These are phyloP conservation scores for Chalcosyrphus nemorum DNA, from an alignment of 2,888 invertebrate species.

Conservation along the genomic window DNA sequence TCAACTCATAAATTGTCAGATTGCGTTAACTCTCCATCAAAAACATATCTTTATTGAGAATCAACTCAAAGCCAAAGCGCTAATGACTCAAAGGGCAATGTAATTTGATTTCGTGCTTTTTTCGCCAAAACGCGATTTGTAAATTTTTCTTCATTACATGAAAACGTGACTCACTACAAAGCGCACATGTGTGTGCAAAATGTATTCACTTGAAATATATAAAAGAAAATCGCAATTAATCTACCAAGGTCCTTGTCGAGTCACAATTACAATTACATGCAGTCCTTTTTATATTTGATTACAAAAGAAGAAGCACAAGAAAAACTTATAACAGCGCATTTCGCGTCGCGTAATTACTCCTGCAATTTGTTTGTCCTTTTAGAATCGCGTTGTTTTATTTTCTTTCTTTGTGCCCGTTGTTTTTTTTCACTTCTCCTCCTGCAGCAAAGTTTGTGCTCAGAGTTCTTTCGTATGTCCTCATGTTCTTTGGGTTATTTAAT, in stretches of 20 bases:
- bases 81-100: slow-evolving; percentile 49
- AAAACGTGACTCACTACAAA: slow-evolving; percentile 16
- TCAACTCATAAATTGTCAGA: too few species aligned
- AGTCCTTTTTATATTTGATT: slow-evolving; percentile 51
- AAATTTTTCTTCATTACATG: neutral
- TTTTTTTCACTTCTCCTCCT: neutral
- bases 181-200: neutral
- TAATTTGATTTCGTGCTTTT: slow-evolving; percentile 33
- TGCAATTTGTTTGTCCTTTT: slow-evolving; percentile 30
- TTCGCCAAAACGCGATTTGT: slow-evolving; percentile 22
- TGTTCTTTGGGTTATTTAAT: slow-evolving; percentile 25
- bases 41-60: neutral
- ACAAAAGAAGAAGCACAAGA: slow-evolving; percentile 23
- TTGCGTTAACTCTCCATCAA: too few species aligned
- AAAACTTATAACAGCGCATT: neutral
- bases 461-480: neutral
- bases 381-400: neutral
- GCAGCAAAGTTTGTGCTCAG: neutral
- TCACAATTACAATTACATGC: slow-evolving; percentile 39
- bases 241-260: slow-evolving; percentile 42
- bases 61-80: neutral
- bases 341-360: slow-evolving; percentile 21
- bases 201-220: slow-evolving; percentile 11
- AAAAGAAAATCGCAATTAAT: slow-evolving; percentile 62
- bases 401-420: neutral